phyloP scores from a whole-genome alignment of 2,888 invertebrate genomes.

The Troides aeacus region DNA sequence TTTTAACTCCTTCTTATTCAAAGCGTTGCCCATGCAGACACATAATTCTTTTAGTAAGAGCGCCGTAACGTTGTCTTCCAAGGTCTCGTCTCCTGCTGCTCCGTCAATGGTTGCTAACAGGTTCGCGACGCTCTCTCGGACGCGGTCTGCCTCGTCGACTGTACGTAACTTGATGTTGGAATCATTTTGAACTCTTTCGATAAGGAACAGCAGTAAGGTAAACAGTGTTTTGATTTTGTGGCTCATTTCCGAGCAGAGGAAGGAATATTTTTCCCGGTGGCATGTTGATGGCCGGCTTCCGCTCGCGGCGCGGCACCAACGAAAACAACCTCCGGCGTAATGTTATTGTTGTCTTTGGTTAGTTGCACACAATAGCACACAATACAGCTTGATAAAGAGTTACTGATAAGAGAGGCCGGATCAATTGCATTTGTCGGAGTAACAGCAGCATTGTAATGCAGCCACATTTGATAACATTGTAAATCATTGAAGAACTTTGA shows the following conservation, averaged over 20 bases:
- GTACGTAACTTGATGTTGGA: slow-evolving; percentile 34
- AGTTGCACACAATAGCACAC: slow-evolving; percentile 34
- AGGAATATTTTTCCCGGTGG: slow-evolving; percentile 43
- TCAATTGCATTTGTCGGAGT: too few relatives aligned
- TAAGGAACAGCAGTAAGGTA: slow-evolving; percentile 32
- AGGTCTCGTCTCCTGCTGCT: slow-evolving; percentile 54
- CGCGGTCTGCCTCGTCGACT: neutral
- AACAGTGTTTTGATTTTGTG: slow-evolving; percentile 37
- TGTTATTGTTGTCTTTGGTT: slow-evolving; percentile 54
- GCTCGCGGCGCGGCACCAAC: slow-evolving; percentile 28
- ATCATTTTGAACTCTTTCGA: slow-evolving; percentile 36
- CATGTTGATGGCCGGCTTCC: slow-evolving; percentile 50
- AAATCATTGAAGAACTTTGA: too few relatives aligned
- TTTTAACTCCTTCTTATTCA: slow-evolving; percentile 44
- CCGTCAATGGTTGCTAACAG: slow-evolving; percentile 57
- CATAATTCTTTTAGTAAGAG: slow-evolving; percentile 64
- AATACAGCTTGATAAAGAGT: slow-evolving; percentile 30
- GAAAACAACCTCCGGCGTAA: slow-evolving; percentile 53
- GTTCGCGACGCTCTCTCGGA: slow-evolving; percentile 47
- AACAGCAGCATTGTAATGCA: too few relatives aligned
- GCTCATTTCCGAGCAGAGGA: slow-evolving; percentile 49
- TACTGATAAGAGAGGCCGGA: slow-evolving; percentile 7
- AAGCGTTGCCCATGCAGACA: slow-evolving; percentile 57
- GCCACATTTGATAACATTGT: too few relatives aligned
- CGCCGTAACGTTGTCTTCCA: slow-evolving; percentile 54